phyloP scores from a whole-genome alignment of 2,888 invertebrate genomes.

The Aethes cnicana region DNA sequence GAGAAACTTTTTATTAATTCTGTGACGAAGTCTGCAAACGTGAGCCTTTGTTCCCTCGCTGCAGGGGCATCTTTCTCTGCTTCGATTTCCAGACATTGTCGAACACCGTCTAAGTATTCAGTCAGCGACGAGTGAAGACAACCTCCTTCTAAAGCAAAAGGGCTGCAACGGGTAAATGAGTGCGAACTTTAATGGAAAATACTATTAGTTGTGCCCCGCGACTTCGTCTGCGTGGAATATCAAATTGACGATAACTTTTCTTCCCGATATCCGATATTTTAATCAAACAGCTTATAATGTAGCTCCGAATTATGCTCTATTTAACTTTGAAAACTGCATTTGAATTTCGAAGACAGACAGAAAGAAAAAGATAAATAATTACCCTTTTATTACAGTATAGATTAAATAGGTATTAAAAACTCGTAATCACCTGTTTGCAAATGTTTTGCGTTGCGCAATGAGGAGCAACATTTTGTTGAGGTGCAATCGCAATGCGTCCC shows the following conservation, averaged over 20 bases:
- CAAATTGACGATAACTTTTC: too few species aligned
- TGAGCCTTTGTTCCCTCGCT: conserved; percentile 93
- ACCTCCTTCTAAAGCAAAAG: conserved; percentile 92
- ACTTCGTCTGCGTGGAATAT: too few species aligned
- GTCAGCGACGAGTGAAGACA: conserved; percentile 93
- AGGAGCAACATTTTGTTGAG: conserved; percentile 95
- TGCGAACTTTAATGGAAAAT: too few species aligned
- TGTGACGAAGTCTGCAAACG: conserved; percentile 96
- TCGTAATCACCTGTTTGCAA: conserved; percentile 85
- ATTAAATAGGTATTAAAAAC: too few species aligned
- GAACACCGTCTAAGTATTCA: conserved; percentile 97
- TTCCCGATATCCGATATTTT: too few species aligned
- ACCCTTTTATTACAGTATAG: not conserved
- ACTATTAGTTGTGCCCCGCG: too few species aligned
- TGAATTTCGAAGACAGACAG: too few species aligned
- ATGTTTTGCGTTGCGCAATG: conserved; percentile 95
- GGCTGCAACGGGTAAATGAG: conserved; percentile 83
- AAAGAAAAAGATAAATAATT: too few species aligned
- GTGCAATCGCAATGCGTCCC: conserved; percentile 95
- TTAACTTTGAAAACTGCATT: too few species aligned
- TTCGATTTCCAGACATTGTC: conserved; percentile 95
- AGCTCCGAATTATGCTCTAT: too few species aligned
- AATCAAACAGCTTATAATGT: too few species aligned
- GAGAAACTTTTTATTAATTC: conserved; percentile 97
- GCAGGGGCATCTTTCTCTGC: conserved; percentile 95